Evolutionary conservation across 2,888 invertebrate genomes (phyloP).

Genomic region (Embidobia sp.): DNA sequence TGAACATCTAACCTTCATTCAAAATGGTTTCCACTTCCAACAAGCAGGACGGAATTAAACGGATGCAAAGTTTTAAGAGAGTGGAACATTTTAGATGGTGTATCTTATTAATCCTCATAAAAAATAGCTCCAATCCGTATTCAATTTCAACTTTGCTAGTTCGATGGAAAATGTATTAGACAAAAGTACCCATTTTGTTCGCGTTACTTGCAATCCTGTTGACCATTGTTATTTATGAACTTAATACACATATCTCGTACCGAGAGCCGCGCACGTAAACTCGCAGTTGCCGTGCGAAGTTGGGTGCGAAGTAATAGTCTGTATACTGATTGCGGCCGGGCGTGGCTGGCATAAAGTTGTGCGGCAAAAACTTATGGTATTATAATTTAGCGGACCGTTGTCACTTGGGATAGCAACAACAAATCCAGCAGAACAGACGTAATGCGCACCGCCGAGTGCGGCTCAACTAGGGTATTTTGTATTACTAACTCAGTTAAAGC

Average conservation of each 20-base stretch:
- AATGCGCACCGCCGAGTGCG: no score
- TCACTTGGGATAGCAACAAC: no score
- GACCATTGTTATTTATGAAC: conserved; percentile 52
- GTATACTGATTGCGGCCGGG: conserved; percentile 42
- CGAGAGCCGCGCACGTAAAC: conserved; percentile 43
- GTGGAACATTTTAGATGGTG: no score
- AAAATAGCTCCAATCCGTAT: conserved; percentile 12
- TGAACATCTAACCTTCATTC: no score
- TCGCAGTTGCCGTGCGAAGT: conserved; percentile 35
- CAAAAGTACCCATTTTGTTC: conserved; percentile 36
- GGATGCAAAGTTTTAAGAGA: no score
- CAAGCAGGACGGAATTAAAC: no score
- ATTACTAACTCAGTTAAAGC: no score
- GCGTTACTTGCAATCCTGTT: conserved; percentile 47
- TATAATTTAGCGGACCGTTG: conserved; percentile 42
- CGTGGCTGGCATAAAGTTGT: conserved; percentile 43
- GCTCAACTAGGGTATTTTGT: no score
- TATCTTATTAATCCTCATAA: conserved; percentile 8
- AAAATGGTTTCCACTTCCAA: no score
- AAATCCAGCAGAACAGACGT: no score
- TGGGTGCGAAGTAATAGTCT: conserved; percentile 50
- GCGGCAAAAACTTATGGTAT: conserved; percentile 30
- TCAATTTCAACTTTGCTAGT: conserved; percentile 31
- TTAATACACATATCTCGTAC: conserved; percentile 56
- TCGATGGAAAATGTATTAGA: conserved; percentile 39